Evolutionary conservation across 1,140 invertebrate species (phyloP).

Genomic region (Lordiphosa stackelbergi): DNA sequence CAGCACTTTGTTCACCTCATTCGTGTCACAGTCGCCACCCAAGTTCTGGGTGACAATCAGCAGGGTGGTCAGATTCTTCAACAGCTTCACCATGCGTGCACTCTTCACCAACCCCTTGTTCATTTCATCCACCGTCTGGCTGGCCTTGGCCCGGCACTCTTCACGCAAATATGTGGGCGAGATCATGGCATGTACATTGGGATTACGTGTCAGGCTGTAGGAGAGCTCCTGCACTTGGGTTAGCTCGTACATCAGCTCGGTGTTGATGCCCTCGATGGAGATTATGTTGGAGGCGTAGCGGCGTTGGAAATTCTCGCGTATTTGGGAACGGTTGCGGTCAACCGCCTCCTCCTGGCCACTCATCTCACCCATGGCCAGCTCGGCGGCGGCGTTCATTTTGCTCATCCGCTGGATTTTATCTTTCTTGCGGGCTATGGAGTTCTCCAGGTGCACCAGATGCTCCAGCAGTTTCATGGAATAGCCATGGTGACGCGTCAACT

Average conservation of each 20-base stretch:
- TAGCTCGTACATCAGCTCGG: conserved; percentile 90
- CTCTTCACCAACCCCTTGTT: conserved; percentile 82
- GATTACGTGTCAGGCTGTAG: conserved; percentile 91
- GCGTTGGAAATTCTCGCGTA: conserved; percentile 90
- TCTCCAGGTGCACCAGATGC: conserved; percentile 89
- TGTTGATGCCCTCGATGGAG: conserved; percentile 94
- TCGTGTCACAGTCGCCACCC: conserved; percentile 86
- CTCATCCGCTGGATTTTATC: conserved; percentile 88
- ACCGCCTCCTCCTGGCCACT: conserved; percentile 69
- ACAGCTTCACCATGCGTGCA: conserved; percentile 84
- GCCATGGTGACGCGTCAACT: conserved; percentile 78
- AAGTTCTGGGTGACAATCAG: conserved; percentile 96
- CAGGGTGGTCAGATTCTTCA: conserved; percentile 92
- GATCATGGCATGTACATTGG: conserved; percentile 90
- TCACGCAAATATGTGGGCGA: conserved; percentile 91
- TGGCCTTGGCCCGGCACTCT: conserved; percentile 90
- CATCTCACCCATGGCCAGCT: conserved; percentile 83
- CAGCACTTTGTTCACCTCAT: conserved; percentile 94
- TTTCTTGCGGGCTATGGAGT: conserved; percentile 92
- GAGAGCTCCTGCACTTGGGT: conserved; percentile 91
- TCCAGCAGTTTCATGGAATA: conserved; percentile 92
- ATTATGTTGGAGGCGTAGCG: conserved; percentile 93
- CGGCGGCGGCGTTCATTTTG: conserved; percentile 94
- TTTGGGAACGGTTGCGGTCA: conserved; percentile 31
- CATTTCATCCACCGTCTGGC: conserved; percentile 87